phyloP scores from a whole-genome alignment of 1,140 invertebrate species.

The Chlorops oryzae region DNA sequence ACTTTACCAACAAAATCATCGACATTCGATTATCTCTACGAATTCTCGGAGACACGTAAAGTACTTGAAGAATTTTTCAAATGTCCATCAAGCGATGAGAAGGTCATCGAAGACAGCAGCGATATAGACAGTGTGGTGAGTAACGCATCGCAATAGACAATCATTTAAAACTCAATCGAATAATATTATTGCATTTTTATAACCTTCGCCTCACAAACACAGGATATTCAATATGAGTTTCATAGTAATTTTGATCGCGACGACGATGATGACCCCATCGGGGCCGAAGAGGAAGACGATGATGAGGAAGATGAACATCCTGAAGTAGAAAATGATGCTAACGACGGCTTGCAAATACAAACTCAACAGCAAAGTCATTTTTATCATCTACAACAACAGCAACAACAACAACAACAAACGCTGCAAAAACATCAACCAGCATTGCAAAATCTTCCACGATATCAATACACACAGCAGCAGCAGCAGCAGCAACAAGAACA shows the following conservation, averaged over 20 bases:
- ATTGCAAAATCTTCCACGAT: conserved; percentile 8
- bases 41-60: conserved; percentile 85
- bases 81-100: conserved; percentile 61
- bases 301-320: conserved; percentile 30
- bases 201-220: too few species aligned
- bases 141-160: background rate
- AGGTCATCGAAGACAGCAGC: conserved; percentile 48
- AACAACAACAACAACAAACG: conserved; percentile 5
- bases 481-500: conserved; percentile 15
- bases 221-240: conserved; percentile 46
- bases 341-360: conserved; percentile 8
- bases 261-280: conserved; percentile 38
- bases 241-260: conserved; percentile 41
- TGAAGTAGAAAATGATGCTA: conserved; percentile 32
- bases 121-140: conserved; percentile 46
- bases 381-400: conserved; percentile 8
- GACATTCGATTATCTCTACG: conserved; percentile 80
- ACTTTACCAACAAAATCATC: conserved; percentile 53
- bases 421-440: conserved; percentile 11
- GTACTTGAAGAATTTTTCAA: conserved; percentile 91
- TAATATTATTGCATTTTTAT: too few species aligned
- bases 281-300: conserved; percentile 29
- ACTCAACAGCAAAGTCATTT: conserved; percentile 6
- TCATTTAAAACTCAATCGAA: background rate
- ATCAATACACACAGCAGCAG: conserved; percentile 12